A percentile compares a stretch with the other conserved stretches of the same genome.
Conservation (phyloP, 1,140 invertebrate species). For the Micrasema longulum region DNA sequence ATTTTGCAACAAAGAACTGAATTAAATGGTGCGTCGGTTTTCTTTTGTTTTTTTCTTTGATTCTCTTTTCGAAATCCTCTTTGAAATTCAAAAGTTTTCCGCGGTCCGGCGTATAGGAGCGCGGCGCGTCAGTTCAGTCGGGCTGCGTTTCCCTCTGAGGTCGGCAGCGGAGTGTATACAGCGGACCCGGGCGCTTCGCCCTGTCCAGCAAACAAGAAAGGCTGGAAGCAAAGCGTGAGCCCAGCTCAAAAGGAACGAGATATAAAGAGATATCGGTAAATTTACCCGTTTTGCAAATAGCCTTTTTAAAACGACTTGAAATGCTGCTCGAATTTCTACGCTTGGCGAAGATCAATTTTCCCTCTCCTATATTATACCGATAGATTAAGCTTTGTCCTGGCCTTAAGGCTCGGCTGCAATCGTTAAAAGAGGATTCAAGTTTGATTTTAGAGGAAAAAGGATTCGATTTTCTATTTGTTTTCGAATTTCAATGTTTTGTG, state of each 20-base stretch:
- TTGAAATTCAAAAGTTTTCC: slow-evolving; percentile 38
- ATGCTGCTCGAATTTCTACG: background rate
- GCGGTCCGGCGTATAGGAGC: slow-evolving; percentile 20
- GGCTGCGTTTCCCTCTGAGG: slow-evolving; percentile 35
- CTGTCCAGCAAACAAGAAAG: slow-evolving; percentile 11
- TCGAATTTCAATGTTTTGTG: no score
- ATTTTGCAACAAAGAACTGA: no score
- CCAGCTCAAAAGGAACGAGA: background rate
- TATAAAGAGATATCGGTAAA: background rate
- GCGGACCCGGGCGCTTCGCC: slow-evolving; percentile 13
- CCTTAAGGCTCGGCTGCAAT: slow-evolving; percentile 20
- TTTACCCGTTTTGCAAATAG: background rate
- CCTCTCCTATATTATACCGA: slow-evolving; percentile 17
- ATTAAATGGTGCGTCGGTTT: background rate
- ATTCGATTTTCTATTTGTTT: no score
- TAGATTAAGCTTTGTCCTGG: slow-evolving; percentile 32
- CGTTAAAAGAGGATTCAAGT: slow-evolving; percentile 15
- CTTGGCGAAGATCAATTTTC: background rate
- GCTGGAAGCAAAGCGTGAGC: background rate
- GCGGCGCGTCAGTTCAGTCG: slow-evolving; percentile 18
- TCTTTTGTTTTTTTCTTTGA: slow-evolving; percentile 33
- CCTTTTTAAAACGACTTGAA: background rate
- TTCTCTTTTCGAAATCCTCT: no score
- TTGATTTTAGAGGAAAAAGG: no score
- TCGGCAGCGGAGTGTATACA: slow-evolving; percentile 29